These are phyloP conservation scores for Synanthedon formicaeformis DNA, from an alignment of 2,888 invertebrate species.

Conservation along the genomic window DNA sequence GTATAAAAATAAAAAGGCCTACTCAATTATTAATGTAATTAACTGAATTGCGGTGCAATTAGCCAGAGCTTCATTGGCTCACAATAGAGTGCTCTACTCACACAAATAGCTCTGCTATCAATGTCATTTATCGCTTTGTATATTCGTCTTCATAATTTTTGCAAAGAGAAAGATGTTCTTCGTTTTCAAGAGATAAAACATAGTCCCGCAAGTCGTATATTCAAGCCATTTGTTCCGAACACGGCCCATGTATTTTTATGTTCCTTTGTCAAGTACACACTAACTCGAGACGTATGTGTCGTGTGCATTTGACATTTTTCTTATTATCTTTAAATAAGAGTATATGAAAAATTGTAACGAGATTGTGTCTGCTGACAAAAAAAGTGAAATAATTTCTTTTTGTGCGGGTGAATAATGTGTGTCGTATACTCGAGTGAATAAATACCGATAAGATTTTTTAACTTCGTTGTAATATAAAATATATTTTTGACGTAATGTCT, in stretches of 20 bases:
- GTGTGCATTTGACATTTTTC: conserved; percentile 2
- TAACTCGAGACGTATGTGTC: conserved; percentile 1
- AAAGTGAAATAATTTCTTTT: not conserved
- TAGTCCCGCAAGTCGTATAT: conserved; percentile 4
- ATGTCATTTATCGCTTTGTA: not conserved
- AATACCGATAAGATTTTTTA: no score
- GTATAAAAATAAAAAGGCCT: no score
- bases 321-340: not conserved
- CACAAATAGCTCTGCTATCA: no score
- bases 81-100: no score
- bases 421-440: no score
- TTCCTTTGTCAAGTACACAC: conserved; percentile 6
- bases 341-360: not conserved
- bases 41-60: no score
- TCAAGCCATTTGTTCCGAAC: conserved; percentile 10
- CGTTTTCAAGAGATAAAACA: conserved; percentile 4
- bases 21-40: no score
- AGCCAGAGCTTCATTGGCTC: no score
- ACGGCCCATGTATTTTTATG: conserved; percentile 12
- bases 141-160: not conserved
- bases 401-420: no score
- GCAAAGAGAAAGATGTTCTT: conserved; percentile 1
- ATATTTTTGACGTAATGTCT: no score
- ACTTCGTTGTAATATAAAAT: no score
- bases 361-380: not conserved